A percentile compares a stretch with the other conserved stretches of the same genome.
Evolutionary conservation across 1,140 invertebrate species (phyloP).

Genomic region (Drosophila quadrilineata): DNA sequence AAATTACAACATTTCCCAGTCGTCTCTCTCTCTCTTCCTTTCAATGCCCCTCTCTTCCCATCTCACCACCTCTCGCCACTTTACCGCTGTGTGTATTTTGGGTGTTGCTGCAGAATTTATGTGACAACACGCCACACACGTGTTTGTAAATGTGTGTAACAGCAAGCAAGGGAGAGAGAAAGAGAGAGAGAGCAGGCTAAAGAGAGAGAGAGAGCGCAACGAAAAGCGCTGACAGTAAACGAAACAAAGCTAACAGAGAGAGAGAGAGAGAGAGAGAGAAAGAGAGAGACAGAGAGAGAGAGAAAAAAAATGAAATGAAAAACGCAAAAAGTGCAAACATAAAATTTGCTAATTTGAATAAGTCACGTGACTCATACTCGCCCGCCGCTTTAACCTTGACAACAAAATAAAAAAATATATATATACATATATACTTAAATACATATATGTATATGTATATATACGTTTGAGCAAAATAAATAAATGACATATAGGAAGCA

Average conservation of each 20-base stretch:
- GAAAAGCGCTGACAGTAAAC: not conserved
- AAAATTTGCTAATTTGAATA: constrained; percentile 76
- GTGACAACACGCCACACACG: constrained; percentile 12
- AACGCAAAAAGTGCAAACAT: constrained; percentile 65
- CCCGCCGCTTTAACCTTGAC: constrained; percentile 53
- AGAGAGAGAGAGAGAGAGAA: too few species aligned
- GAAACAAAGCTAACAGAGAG: not conserved
- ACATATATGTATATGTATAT: too few species aligned
- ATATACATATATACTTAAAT: too few species aligned
- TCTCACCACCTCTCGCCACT: too few species aligned
- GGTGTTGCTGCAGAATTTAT: constrained; percentile 46
- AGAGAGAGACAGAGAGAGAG: not conserved
- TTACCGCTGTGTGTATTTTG: too few species aligned
- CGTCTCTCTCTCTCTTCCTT: too few species aligned
- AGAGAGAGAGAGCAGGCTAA: constrained; percentile 1
- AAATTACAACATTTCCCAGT: constrained; percentile 37
- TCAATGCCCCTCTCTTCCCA: too few species aligned
- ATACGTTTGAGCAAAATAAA: too few species aligned
- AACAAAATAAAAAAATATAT: too few species aligned
- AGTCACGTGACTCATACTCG: constrained; percentile 74
- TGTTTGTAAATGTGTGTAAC: not conserved
- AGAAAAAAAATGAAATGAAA: not conserved
- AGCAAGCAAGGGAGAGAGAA: not conserved
- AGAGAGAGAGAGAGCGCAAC: not conserved
- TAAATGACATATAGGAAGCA: too few species aligned